Percentiles rank a stretch among this genome's conserved stretches.
Evolutionary conservation across 2,888 invertebrate genomes (phyloP).

Genomic region (Allolobophora icterica): DNA sequence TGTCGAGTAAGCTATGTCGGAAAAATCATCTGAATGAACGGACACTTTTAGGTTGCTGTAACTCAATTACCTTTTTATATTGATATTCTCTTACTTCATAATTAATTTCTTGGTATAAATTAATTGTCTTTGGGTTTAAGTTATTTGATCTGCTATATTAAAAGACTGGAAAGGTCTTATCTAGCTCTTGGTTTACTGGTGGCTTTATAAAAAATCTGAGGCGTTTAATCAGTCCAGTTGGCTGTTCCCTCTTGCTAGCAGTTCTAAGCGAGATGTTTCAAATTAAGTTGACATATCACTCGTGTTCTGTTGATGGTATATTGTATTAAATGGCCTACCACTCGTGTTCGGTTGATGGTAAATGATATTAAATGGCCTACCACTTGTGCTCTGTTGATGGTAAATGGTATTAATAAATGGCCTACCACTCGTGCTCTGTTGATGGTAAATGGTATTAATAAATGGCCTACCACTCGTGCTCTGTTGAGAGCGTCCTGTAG

Average conservation of each 20-base stretch:
- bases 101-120: not conserved
- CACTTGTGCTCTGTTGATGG: conserved; percentile 59
- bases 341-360: conserved; percentile 60
- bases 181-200: not conserved
- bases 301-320: not conserved
- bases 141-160: not conserved
- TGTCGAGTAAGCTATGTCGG: too few relatives aligned
- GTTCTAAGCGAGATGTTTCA: not conserved
- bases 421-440: not conserved
- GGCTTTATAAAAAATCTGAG: not conserved
- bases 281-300: not conserved
- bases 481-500: conserved; percentile 60
- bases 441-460: not conserved
- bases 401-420: conserved; percentile 55
- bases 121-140: not conserved
- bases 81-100: not conserved
- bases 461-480: conserved; percentile 55
- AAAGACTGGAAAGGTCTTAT: not conserved
- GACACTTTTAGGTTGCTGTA: not conserved
- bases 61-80: not conserved
- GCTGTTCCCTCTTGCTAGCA: not conserved
- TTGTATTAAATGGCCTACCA: conserved; percentile 49
- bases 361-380: conserved; percentile 55
- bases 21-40: too few relatives aligned
- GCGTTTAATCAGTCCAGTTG: not conserved